These are phyloP conservation scores for Herpailurus yagouaroundi DNA, from an alignment of 2,113 vertebrate species.

Conservation along the genomic window DNA sequence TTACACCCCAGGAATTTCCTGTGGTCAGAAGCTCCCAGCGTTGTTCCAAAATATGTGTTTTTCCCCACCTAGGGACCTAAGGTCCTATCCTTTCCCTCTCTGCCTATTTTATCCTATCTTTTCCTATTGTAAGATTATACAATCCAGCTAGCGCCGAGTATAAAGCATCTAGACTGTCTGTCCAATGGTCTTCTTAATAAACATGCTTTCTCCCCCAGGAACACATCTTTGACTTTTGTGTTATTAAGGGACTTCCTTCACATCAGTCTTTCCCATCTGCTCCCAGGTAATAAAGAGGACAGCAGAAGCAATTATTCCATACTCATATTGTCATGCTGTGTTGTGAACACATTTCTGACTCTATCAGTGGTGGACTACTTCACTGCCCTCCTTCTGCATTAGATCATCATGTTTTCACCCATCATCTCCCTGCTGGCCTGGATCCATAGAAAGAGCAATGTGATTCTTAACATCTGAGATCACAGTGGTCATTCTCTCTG, in stretches of 20 bases:
- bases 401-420: neutral
- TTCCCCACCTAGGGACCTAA: no score
- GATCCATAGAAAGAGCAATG: neutral
- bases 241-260: neutral
- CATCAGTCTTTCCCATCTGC: neutral
- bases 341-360: neutral
- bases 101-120: no score
- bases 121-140: neutral
- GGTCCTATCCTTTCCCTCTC: no score
- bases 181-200: neutral
- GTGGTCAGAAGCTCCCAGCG: no score
- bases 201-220: neutral
- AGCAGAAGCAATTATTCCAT: neutral
- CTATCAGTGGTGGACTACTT: no score
- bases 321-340: neutral
- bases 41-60: no score
- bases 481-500: neutral
- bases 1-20: no score
- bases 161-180: neutral
- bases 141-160: neutral
- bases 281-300: neutral
- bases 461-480: neutral
- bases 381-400: neutral
- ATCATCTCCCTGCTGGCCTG: neutral
- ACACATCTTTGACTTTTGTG: neutral